Evolutionary conservation across 1,140 invertebrate genomes (phyloP).

Genomic region (Pentalonia nigronervosa): DNA sequence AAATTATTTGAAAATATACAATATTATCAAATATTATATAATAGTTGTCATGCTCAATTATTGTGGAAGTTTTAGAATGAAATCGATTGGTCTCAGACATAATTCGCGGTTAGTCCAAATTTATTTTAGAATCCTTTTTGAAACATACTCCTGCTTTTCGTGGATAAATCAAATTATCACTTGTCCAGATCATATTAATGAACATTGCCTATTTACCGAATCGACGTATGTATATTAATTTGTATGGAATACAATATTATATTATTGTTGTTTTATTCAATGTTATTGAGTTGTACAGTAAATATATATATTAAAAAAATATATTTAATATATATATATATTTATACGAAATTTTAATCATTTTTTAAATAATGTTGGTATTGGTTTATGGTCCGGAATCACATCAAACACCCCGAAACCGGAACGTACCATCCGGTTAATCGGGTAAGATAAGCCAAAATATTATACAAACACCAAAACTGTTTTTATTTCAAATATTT

Average conservation of each 20-base stretch:
- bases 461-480: not conserved
- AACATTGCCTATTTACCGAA: too few relatives aligned
- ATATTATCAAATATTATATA: too few relatives aligned
- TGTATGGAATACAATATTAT: not conserved
- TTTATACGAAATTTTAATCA: not conserved
- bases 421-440: conserved; percentile 15
- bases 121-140: not conserved
- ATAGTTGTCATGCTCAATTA: too few relatives aligned
- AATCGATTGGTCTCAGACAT: too few relatives aligned
- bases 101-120: not conserved
- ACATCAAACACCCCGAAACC: not conserved
- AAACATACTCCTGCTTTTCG: not conserved
- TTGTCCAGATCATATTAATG: too few relatives aligned
- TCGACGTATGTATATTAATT: too few relatives aligned
- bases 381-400: not conserved
- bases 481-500: conserved; percentile 2
- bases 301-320: too few relatives aligned
- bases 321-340: too few relatives aligned
- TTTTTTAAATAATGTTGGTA: not conserved
- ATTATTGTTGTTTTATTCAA: not conserved
- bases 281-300: too few relatives aligned
- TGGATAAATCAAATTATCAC: too few relatives aligned
- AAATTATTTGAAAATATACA: too few relatives aligned
- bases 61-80: too few relatives aligned
- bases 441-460: not conserved